These are phyloP conservation scores for Scalopus aquaticus DNA, from an alignment of 2,113 vertebrate species.

Conservation along the genomic window DNA sequence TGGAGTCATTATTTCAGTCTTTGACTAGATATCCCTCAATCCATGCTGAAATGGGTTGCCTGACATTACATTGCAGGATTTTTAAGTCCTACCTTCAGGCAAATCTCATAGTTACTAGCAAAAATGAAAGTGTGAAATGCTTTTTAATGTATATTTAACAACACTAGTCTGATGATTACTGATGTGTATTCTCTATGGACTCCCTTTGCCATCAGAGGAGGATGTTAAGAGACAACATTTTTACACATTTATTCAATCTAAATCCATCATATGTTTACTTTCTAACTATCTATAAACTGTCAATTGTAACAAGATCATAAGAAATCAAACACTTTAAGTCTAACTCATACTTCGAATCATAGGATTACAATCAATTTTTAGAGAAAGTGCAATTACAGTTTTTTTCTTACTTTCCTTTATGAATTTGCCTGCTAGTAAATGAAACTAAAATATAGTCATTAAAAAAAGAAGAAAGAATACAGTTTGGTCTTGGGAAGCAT, in stretches of 20 bases:
- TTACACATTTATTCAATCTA: conserved; percentile 94
- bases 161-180: conserved; percentile 95
- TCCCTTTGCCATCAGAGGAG: conserved; percentile 82
- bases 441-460: conserved; percentile 53
- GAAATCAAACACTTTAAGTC: conserved; percentile 73
- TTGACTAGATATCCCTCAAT: conserved; percentile 84
- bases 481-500: neutral
- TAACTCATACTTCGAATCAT: conserved; percentile 67
- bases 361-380: conserved; percentile 71
- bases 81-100: conserved; percentile 96
- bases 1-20: conserved; percentile 83
- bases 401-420: conserved; percentile 49
- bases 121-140: conserved; percentile 99
- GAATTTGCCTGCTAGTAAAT: conserved; percentile 52
- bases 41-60: conserved; percentile 81
- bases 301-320: conserved; percentile 78
- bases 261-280: conserved; percentile 83
- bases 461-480: neutral
- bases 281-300: conserved; percentile 82
- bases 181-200: conserved; percentile 94
- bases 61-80: conserved; percentile 93
- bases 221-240: conserved; percentile 87
- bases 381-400: conserved; percentile 54
- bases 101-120: conserved; percentile 92
- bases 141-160: conserved; percentile 99